phyloP scores from a whole-genome alignment of 1,140 invertebrate species.

The Pteromalus puparum region DNA sequence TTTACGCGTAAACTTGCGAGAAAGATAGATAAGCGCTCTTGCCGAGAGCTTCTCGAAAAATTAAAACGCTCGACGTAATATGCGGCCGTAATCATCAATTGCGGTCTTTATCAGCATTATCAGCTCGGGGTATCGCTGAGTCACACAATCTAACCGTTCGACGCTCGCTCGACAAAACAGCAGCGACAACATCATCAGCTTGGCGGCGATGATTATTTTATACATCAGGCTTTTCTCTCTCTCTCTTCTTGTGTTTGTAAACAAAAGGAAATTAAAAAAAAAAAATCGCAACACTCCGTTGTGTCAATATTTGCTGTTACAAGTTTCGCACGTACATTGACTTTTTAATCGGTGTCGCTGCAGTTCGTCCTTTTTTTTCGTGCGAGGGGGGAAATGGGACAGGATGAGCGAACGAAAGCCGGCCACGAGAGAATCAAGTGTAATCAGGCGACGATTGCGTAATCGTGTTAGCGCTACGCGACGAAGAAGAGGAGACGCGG shows the following conservation, averaged over 20 bases:
- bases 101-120: background rate
- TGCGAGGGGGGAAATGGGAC: background rate
- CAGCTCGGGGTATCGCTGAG: background rate
- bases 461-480: slow-evolving; percentile 1
- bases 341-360: too few species aligned
- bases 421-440: slow-evolving; percentile 17
- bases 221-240: background rate
- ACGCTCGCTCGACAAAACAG: background rate
- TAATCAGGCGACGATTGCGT: slow-evolving; percentile 31
- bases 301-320: background rate
- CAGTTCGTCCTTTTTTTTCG: background rate
- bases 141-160: background rate
- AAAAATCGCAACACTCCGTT: too few species aligned
- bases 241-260: background rate
- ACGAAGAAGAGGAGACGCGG: background rate
- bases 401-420: background rate
- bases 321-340: too few species aligned
- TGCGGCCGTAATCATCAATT: background rate
- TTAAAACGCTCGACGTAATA: background rate
- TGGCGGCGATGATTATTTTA: background rate
- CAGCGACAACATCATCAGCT: background rate
- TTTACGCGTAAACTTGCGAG: background rate
- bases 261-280: background rate
- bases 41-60: background rate
- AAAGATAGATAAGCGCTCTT: background rate